These are phyloP conservation scores for Cololabis saira DNA, from an alignment of 2,113 vertebrate species.

Conservation along the genomic window DNA sequence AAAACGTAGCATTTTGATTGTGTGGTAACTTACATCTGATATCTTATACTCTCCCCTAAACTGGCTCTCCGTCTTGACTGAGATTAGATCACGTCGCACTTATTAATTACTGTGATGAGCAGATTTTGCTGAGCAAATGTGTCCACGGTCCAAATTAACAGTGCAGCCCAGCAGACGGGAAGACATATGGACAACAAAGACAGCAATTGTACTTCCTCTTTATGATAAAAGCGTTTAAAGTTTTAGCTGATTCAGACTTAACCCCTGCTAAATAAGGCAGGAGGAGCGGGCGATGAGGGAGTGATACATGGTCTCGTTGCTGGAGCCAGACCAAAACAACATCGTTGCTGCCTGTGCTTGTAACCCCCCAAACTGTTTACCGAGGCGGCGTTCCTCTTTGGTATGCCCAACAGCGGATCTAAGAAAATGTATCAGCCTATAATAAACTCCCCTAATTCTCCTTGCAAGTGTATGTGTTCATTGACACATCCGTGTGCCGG, in stretches of 20 bases:
- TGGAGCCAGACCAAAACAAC: constrained; percentile 40
- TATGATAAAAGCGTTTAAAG: constrained; percentile 75
- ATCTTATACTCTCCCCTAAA: not conserved
- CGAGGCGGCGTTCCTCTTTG: constrained; percentile 22
- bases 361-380: too few species aligned
- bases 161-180: constrained; percentile 30
- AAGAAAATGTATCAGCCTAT: constrained; percentile 49
- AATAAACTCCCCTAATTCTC: constrained; percentile 45
- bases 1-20: constrained; percentile 9
- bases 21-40: constrained; percentile 33
- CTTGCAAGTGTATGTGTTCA: constrained; percentile 31
- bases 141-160: constrained; percentile 49
- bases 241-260: constrained; percentile 78
- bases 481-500: constrained; percentile 2
- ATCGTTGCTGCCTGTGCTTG: too few species aligned
- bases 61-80: constrained; percentile 13
- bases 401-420: constrained; percentile 17
- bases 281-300: constrained; percentile 58
- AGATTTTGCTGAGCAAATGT: constrained; percentile 63
- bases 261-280: constrained; percentile 18
- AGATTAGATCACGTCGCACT: constrained; percentile 46
- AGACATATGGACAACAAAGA: constrained; percentile 54
- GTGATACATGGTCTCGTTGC: constrained; percentile 69
- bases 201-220: constrained; percentile 74
- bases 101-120: constrained; percentile 54